phyloP scores from a whole-genome alignment of 2,113 vertebrate species.

The Neolamprologus sp. region DNA sequence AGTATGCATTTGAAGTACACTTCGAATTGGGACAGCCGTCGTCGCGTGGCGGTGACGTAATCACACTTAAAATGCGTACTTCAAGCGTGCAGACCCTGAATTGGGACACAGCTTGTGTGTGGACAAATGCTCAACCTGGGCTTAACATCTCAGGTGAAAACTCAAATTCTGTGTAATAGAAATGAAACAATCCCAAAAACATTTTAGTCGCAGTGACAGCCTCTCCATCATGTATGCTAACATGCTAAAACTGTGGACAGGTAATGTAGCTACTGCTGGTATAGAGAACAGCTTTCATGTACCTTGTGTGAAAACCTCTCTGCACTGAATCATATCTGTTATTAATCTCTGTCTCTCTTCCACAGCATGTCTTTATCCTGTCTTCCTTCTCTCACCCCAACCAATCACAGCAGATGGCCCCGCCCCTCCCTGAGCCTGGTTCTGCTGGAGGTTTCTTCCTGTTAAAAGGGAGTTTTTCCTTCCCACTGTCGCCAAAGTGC shows the following conservation, averaged over 20 bases:
- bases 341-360: not conserved
- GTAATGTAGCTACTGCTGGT: not conserved
- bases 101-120: no score
- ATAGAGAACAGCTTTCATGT: not conserved
- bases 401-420: not conserved
- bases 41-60: no score
- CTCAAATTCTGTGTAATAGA: not conserved
- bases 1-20: no score
- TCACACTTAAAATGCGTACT: no score
- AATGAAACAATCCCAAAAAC: not conserved
- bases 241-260: not conserved
- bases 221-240: not conserved
- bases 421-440: not conserved
- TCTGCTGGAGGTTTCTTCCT: not conserved
- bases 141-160: not conserved
- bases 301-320: not conserved
- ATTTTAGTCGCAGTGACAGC: not conserved
- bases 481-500: rapidly evolving
- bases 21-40: no score
- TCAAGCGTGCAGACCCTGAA: no score
- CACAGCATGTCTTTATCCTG: not conserved
- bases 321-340: rapidly evolving
- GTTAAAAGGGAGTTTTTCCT: not conserved
- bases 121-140: not conserved
- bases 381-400: not conserved